These are phyloP conservation scores for Amaurobius ferox DNA, from an alignment of 2,888 invertebrate species.

Conservation along the genomic window DNA sequence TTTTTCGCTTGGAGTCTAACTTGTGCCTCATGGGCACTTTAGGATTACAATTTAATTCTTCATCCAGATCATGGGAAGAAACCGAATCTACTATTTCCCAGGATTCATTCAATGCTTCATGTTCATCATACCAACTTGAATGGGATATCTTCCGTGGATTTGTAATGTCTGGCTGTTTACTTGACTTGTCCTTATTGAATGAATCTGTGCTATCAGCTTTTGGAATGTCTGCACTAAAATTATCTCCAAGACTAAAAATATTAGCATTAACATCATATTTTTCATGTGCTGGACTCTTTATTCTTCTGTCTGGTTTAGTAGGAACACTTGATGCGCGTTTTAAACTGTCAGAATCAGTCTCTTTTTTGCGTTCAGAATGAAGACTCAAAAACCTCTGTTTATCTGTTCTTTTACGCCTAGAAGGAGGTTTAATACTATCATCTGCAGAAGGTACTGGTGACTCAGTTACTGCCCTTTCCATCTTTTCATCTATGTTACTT, in stretches of 20 bases:
- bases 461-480: background rate
- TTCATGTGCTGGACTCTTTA: conserved; percentile 1
- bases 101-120: conserved; percentile 75
- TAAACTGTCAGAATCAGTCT: background rate
- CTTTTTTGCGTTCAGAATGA: conserved; percentile 13
- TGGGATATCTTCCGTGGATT: conserved; percentile 51
- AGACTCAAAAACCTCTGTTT: conserved; percentile 55
- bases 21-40: conserved; percentile 9
- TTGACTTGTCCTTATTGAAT: background rate
- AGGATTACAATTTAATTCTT: background rate
- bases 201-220: conserved; percentile 29
- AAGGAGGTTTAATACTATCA: conserved; percentile 34
- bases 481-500: background rate
- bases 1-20: conserved; percentile 33
- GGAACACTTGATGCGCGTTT: conserved; percentile 44
- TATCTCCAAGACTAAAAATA: conserved; percentile 28
- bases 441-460: background rate
- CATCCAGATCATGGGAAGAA: conserved; percentile 3
- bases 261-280: conserved; percentile 67
- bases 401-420: conserved; percentile 38
- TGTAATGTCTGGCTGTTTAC: conserved; percentile 9
- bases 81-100: conserved; percentile 43
- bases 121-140: conserved; percentile 77
- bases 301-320: conserved; percentile 42
- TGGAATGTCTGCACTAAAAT: conserved; percentile 31